These are phyloP conservation scores for Lathamus discolor DNA, from an alignment of 2,113 vertebrate genomes.

Conservation along the genomic window DNA sequence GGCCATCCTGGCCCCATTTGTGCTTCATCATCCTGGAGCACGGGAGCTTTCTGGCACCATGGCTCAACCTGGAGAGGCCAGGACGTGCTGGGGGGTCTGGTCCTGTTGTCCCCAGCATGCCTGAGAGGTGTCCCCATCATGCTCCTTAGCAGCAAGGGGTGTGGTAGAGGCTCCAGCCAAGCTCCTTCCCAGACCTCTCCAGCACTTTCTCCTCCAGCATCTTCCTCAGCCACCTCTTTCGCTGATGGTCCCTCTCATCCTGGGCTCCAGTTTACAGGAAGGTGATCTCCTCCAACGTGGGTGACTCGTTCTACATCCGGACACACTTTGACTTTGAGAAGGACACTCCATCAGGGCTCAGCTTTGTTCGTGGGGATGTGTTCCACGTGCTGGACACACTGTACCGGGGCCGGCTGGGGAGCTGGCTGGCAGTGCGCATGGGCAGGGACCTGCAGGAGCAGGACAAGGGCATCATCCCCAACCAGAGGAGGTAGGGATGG, in stretches of 20 bases:
- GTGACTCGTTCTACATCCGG: conserved; percentile 94
- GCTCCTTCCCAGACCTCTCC: not conserved
- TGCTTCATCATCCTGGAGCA: not conserved
- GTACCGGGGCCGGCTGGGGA: conserved; percentile 83
- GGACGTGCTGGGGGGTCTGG: not conserved
- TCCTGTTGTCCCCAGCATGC: not conserved
- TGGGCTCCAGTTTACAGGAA: conserved; percentile 87
- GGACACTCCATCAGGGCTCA: conserved; percentile 76
- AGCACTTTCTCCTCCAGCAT: not conserved
- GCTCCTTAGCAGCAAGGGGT: not conserved
- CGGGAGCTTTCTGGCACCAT: not conserved
- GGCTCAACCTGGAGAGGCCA: not conserved
- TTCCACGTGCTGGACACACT: conserved; percentile 95
- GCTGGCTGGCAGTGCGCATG: conserved; percentile 89
- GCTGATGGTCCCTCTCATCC: not conserved
- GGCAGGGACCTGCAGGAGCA: conserved; percentile 87
- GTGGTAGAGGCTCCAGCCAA: not conserved
- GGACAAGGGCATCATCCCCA: conserved; percentile 92
- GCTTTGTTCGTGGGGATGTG: conserved; percentile 89
- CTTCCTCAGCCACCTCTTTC: not conserved
- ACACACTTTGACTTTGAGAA: conserved; percentile 92
- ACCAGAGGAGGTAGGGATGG: conserved; percentile 79
- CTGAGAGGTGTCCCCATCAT: not conserved
- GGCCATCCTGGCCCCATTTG: not conserved
- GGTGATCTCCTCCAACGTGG: conserved; percentile 85